phyloP scores from a whole-genome alignment of 2,113 vertebrate species.

The Rhea pennata region DNA sequence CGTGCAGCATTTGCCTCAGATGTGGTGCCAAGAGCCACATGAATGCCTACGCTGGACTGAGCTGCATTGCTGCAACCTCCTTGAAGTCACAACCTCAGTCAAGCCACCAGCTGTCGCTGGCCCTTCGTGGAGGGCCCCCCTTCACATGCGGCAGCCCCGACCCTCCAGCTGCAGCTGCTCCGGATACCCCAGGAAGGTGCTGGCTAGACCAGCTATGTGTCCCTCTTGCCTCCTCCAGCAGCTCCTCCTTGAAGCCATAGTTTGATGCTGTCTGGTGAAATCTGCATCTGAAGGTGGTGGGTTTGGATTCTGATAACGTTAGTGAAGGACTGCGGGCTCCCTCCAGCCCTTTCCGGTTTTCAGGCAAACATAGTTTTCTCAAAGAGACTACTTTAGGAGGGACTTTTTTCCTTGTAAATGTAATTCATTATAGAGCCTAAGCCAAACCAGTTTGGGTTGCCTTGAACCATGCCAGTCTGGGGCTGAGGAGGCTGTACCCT shows the following conservation, averaged over 20 bases:
- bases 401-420: background rate
- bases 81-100: background rate
- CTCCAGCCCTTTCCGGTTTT: background rate
- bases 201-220: background rate
- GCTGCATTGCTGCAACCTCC: background rate
- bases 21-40: conserved; percentile 61
- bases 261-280: background rate
- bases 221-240: background rate
- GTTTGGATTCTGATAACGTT: background rate
- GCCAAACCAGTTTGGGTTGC: background rate
- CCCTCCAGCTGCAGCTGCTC: background rate
- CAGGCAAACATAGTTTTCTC: background rate
- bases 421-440: background rate
- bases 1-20: background rate
- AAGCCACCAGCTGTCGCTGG: background rate
- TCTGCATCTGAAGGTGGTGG: background rate
- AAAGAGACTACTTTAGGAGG: background rate
- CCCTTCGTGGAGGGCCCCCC: background rate
- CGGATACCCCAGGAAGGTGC: background rate
- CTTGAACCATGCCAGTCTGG: background rate
- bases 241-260: background rate
- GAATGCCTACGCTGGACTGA: background rate
- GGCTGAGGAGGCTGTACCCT: background rate
- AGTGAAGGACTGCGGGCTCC: background rate
- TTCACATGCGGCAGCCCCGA: background rate